Evolutionary conservation across 2,888 invertebrate species (phyloP).

Genomic region (Volucella inflata): DNA sequence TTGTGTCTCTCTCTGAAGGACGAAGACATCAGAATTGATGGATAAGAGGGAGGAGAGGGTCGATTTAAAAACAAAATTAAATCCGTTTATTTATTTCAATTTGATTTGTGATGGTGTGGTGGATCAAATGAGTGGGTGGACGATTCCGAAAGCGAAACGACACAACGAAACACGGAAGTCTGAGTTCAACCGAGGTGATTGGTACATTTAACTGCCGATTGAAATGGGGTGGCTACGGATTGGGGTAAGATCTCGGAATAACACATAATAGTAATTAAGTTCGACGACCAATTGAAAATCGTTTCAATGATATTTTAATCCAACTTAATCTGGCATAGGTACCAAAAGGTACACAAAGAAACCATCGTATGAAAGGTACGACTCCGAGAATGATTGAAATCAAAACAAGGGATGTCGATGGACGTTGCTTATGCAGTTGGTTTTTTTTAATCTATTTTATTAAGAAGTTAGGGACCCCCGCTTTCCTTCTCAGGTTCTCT

Average conservation of each 20-base stretch:
- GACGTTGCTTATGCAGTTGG: background rate
- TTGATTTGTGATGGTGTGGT: conserved; percentile 50
- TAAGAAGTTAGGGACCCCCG: conserved; percentile 20
- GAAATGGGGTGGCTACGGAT: conserved; percentile 11
- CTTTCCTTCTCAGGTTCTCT: conserved; percentile 19
- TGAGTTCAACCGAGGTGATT: conserved; percentile 52
- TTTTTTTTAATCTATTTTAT: conserved; percentile 34
- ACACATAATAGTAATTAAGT: conserved; percentile 1
- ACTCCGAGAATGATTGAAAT: conserved; percentile 24
- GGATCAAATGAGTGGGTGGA: conserved; percentile 43
- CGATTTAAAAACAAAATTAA: conserved; percentile 12
- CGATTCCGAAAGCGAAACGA: conserved; percentile 43
- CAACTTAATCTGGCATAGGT: background rate
- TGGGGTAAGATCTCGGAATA: conserved; percentile 13
- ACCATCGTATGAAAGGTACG: background rate
- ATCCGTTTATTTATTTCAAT: conserved; percentile 36
- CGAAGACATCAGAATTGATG: conserved; percentile 18
- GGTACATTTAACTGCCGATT: conserved; percentile 13
- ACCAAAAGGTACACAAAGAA: conserved; percentile 17
- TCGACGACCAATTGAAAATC: conserved; percentile 35
- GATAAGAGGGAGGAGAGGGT: conserved; percentile 20
- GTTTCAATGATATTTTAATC: conserved; percentile 45
- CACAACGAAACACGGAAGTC: conserved; percentile 64
- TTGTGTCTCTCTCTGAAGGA: conserved; percentile 62
- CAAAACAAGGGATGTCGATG: conserved; percentile 35